Percentiles rank a stretch among this genome's conserved stretches.
Conservation (phyloP, 1,140 invertebrate species). For the Stegodyphus dumicola region DNA sequence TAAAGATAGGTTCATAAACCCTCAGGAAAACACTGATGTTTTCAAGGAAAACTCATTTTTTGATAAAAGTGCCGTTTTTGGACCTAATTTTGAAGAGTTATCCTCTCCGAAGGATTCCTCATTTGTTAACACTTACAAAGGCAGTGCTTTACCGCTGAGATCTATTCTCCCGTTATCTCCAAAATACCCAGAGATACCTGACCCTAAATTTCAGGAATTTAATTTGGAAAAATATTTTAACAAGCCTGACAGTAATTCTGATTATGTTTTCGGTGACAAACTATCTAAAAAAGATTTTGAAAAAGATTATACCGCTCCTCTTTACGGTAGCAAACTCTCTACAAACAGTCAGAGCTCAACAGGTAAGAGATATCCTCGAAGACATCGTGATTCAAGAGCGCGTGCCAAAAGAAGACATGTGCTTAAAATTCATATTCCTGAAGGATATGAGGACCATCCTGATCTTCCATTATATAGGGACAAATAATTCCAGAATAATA, state of each 20-base stretch:
- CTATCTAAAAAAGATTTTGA: constrained; percentile 4
- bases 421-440: constrained; percentile 36
- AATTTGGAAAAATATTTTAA: constrained; percentile 11
- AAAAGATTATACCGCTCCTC: neutral
- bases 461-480: constrained; percentile 44
- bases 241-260: constrained; percentile 5
- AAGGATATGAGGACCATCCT: constrained; percentile 30
- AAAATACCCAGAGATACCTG: neutral
- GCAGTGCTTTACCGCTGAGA: neutral
- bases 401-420: constrained; percentile 3
- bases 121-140: constrained; percentile 19
- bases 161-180: neutral
- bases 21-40: neutral
- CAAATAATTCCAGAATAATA: constrained; percentile 6
- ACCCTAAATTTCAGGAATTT: neutral
- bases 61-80: neutral
- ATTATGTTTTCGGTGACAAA: constrained; percentile 34
- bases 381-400: neutral
- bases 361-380: constrained; percentile 10
- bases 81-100: neutral
- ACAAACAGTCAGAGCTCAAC: neutral
- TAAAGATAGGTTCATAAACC: neutral
- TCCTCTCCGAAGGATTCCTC: neutral
- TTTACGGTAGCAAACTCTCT: neutral
- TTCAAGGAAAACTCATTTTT: neutral